These are phyloP conservation scores for Fukomys damarensis DNA, from an alignment of 2,113 vertebrate genomes.

Conservation along the genomic window DNA sequence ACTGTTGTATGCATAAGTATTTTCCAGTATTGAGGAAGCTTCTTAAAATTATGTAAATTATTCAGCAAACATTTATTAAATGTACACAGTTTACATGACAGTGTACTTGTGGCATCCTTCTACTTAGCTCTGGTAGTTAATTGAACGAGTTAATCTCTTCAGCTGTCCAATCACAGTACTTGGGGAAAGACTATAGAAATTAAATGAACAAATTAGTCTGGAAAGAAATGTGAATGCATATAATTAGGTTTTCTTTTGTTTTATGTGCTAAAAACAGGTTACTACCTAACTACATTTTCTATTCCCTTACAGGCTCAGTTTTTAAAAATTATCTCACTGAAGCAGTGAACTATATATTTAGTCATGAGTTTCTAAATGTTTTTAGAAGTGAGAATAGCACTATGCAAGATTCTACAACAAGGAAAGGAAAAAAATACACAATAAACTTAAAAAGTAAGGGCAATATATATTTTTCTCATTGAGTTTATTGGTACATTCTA, in stretches of 20 bases:
- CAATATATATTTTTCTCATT: too few relatives aligned
- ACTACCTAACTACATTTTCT: slow-evolving; percentile 28
- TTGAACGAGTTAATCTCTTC: slow-evolving; percentile 78
- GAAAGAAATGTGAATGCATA: slow-evolving; percentile 29
- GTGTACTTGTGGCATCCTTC: slow-evolving; percentile 60
- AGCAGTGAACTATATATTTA: slow-evolving; percentile 44
- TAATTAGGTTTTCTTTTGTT: slow-evolving; percentile 46
- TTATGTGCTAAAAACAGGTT: slow-evolving; percentile 20
- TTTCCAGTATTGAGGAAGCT: slow-evolving; percentile 68
- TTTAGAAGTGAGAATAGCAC: slow-evolving; percentile 42
- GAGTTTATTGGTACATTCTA: too few relatives aligned
- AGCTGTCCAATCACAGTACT: slow-evolving; percentile 71
- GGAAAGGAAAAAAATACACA: not conserved
- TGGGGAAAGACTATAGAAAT: slow-evolving; percentile 77
- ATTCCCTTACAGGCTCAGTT: slow-evolving; percentile 52
- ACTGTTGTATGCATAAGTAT: slow-evolving; percentile 39
- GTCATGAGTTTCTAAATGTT: slow-evolving; percentile 54
- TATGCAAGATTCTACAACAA: slow-evolving; percentile 57
- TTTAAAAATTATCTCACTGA: slow-evolving; percentile 63
- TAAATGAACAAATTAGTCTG: slow-evolving; percentile 66
- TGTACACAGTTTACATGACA: slow-evolving; percentile 34
- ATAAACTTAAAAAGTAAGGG: not conserved
- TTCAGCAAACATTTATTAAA: slow-evolving; percentile 59
- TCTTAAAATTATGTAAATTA: slow-evolving; percentile 64
- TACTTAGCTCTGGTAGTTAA: slow-evolving; percentile 79